phyloP scores from a whole-genome alignment of 2,888 invertebrate species.

The Lasioglossum vierecki region DNA sequence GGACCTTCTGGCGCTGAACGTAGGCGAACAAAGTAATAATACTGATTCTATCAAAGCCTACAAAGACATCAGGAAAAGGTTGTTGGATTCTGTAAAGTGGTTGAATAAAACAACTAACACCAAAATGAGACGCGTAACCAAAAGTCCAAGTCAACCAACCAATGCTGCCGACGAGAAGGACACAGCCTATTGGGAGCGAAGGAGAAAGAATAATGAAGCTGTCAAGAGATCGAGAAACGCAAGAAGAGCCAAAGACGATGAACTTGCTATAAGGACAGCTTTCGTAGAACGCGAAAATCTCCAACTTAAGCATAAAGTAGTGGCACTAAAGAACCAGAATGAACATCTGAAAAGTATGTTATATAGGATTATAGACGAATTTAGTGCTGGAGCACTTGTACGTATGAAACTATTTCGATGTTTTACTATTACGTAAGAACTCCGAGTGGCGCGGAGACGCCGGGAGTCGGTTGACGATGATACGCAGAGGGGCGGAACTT shows the following conservation, averaged over 20 bases:
- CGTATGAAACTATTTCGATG: background rate
- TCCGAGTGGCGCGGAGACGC: no score
- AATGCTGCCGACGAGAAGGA: slow-evolving; percentile 86
- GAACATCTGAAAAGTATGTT: no score
- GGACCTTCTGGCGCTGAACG: slow-evolving; percentile 87
- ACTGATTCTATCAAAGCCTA: slow-evolving; percentile 89
- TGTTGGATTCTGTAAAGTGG: slow-evolving; percentile 88
- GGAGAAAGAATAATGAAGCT: slow-evolving; percentile 96
- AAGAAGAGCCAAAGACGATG: slow-evolving; percentile 95
- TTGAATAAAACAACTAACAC: slow-evolving; percentile 89
- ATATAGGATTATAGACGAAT: no score
- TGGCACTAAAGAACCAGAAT: no score
- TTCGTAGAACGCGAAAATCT: slow-evolving; percentile 90
- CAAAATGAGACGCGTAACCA: slow-evolving; percentile 87
- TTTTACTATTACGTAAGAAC: background rate
- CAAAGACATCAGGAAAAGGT: slow-evolving; percentile 88
- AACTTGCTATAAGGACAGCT: slow-evolving; percentile 94
- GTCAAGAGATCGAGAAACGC: slow-evolving; percentile 97
- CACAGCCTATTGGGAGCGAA: slow-evolving; percentile 93
- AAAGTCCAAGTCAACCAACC: slow-evolving; percentile 72
- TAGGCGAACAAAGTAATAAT: no score
- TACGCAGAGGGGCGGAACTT: no score
- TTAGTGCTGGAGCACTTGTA: background rate
- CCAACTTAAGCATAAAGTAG: no score
- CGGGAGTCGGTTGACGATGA: no score